Evolutionary conservation across 2,888 invertebrate species (phyloP), one percentile per base, ranked within the genome.

Genomic region (Dicyrtoma fusca): DNA sequence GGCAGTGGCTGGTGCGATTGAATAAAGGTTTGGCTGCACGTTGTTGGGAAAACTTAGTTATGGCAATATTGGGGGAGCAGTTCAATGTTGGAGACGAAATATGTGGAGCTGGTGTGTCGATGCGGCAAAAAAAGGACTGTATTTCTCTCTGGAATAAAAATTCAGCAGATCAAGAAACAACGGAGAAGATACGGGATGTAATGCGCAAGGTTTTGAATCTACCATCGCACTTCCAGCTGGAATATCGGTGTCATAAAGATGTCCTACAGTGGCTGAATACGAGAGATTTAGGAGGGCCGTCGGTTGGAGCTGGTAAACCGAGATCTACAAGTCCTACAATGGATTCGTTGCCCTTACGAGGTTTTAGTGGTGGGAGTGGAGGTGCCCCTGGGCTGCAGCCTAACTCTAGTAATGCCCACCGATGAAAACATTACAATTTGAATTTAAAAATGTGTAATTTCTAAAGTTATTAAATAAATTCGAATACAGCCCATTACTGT

Each of bases 1-100:
- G 98, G 34, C 97, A 97, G 86, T 99, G 98, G 97, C 94, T 97
- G 81, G 92, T 98, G 77, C 88, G 97, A 80, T 87, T 98, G 83
- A 91, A 94, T 82, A 97, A 97, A 86, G 92, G 95, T 77, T 89
- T 96, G 84, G 94, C 95, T 63, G 95, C 94, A 45, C 89, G 97
- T 77, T 97, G 97, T 83, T 99, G 98, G 98, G 99, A 99, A 85
- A 98, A 98, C 86, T 88, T 99, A 70, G 92, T 98, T 82, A 90
- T 99, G 88, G 98, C 98, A 75, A 95, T 99, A 92, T 86, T 99
- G 80, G 98, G 98, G 4, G 98, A 98, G 85, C 97, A 98, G 87
- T 98, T 98, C 87, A 93, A 97, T 90, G 97, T 98, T 51, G 97
- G 97, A 19, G 92, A 95, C 81, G 99, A 99, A 86, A 94, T 99